A percentile compares a stretch with the other conserved stretches of the same genome.
Evolutionary conservation across 1,140 invertebrate species (phyloP).

Genomic region (Drosophila bipectinata): DNA sequence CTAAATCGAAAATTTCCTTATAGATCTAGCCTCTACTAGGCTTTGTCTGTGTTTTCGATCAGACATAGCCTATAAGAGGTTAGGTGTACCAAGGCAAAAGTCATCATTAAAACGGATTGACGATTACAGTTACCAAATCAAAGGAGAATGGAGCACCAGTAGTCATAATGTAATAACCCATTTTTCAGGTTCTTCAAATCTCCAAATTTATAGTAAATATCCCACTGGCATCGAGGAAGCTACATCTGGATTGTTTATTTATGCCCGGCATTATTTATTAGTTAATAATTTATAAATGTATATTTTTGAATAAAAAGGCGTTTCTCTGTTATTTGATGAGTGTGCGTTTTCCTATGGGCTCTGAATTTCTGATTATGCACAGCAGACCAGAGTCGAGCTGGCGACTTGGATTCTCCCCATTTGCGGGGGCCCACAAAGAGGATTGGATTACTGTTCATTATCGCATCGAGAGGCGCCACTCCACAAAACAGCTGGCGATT

Average conservation of each 20-base stretch:
- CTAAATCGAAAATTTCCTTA: constrained; percentile 45
- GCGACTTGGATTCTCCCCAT: constrained; percentile 12
- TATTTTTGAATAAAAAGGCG: constrained; percentile 45
- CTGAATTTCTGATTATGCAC: constrained; percentile 1
- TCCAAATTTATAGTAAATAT: background rate
- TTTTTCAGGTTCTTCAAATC: background rate
- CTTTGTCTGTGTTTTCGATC: constrained; percentile 83
- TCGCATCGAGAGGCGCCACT: constrained; percentile 28
- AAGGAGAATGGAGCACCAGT: background rate
- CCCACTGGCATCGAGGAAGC: background rate
- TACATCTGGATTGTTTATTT: constrained; percentile 4
- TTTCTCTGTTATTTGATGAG: constrained; percentile 40
- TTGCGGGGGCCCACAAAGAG: constrained; percentile 22
- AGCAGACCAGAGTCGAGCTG: constrained; percentile 24
- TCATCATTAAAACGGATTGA: constrained; percentile 41
- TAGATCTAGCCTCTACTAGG: constrained; percentile 85
- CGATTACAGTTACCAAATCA: constrained; percentile 4
- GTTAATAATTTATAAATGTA: constrained; percentile 30
- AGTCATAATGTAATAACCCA: background rate
- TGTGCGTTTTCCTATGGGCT: constrained; percentile 33
- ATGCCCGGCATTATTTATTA: constrained; percentile 22
- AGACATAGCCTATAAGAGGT: constrained; percentile 85
- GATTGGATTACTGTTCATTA: constrained; percentile 38
- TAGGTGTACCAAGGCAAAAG: constrained; percentile 82
- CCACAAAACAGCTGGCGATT: constrained; percentile 32